These are phyloP conservation scores for Mylabris phalerata DNA, from an alignment of 1,140 invertebrate species.

Conservation along the genomic window DNA sequence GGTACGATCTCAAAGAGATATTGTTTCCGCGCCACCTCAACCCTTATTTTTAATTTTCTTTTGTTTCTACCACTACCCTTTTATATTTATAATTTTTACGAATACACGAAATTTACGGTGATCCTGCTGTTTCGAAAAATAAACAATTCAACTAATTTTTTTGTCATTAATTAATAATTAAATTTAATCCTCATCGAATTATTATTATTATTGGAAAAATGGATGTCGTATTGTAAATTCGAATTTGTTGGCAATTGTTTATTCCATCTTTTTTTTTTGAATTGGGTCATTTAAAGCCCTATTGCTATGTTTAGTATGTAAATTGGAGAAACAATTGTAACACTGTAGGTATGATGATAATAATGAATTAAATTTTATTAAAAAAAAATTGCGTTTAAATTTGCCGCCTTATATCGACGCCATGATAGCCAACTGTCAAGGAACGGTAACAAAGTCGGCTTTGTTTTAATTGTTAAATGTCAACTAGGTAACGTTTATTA, in stretches of 20 bases:
- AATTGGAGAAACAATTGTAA: constrained; percentile 24
- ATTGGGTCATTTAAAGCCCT: not conserved
- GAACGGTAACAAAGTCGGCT: too few species aligned
- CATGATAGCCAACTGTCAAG: not conserved
- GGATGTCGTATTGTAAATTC: constrained; percentile 6
- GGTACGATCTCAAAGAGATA: constrained; percentile 9
- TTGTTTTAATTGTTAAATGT: too few species aligned
- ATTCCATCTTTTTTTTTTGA: not conserved
- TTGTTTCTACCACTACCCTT: too few species aligned
- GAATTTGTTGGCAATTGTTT: not conserved
- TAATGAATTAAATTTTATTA: constrained; percentile 31
- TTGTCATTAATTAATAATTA: too few species aligned
- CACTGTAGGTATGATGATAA: constrained; percentile 24
- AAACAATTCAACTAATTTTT: too few species aligned
- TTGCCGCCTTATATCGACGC: not conserved
- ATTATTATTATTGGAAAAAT: not conserved
- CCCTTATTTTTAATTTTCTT: too few species aligned
- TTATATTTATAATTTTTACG: too few species aligned
- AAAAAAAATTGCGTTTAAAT: constrained; percentile 12
- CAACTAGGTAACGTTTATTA: too few species aligned
- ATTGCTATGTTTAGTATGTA: constrained; percentile 19
- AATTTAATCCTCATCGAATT: too few species aligned
- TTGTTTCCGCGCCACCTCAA: not conserved
- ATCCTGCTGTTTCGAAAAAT: not conserved
- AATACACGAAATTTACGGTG: not conserved